Percentiles rank a stretch among this genome's conserved stretches.
Evolutionary conservation across 1,140 invertebrate genomes (phyloP).

Genomic region (Ditylenchus dipsaci): DNA sequence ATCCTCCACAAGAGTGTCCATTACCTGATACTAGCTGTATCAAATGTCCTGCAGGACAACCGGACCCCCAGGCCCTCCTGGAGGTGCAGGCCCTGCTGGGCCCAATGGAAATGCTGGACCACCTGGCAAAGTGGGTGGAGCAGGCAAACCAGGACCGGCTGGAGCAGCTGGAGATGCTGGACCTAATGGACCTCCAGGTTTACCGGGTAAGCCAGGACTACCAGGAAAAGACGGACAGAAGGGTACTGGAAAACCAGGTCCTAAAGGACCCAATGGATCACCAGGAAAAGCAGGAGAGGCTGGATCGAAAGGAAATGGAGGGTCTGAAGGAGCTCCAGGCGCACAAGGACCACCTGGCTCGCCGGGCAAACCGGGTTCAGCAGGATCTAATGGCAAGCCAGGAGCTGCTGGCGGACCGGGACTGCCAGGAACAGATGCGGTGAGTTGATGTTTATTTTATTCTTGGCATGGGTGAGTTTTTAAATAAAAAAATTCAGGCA

Average conservation of each 20-base stretch:
- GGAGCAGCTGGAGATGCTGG: constrained; percentile 11
- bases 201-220: background rate
- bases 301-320: constrained; percentile 10
- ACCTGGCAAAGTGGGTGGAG: constrained; percentile 9
- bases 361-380: constrained; percentile 9
- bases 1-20: background rate
- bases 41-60: background rate
- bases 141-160: constrained; percentile 8
- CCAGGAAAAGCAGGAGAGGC: constrained; percentile 15
- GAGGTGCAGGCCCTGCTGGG: constrained; percentile 8
- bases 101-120: constrained; percentile 17
- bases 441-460: background rate
- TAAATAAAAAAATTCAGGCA: background rate
- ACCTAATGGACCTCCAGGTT: constrained; percentile 3
- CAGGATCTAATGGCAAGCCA: constrained; percentile 14
- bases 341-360: constrained; percentile 17
- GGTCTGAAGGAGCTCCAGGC: constrained; percentile 9
- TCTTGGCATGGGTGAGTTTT: background rate
- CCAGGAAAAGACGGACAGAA: background rate
- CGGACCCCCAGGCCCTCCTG: constrained; percentile 9
- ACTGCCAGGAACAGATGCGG: constrained; percentile 29
- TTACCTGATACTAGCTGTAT: background rate
- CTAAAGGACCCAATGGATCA: constrained; percentile 14
- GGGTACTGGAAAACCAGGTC: background rate
- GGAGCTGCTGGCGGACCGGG: constrained; percentile 14